A percentile compares a stretch with the other conserved stretches of the same genome.
These are phyloP conservation scores for Lagopus muta DNA, from an alignment of 2,113 vertebrate genomes.

Conservation along the genomic window DNA sequence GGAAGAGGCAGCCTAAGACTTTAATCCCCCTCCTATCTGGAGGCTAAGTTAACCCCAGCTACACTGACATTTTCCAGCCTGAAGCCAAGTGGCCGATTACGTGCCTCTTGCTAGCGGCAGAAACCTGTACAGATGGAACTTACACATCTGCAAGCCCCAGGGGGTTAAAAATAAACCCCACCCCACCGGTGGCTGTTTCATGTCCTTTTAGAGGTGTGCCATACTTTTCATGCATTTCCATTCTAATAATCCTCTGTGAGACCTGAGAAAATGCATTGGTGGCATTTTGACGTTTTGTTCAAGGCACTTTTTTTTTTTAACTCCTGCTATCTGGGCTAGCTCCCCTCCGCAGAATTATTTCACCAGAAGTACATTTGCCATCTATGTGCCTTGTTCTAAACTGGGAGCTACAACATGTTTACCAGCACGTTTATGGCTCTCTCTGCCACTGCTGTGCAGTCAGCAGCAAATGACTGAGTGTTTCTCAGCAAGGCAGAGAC, in stretches of 20 bases:
- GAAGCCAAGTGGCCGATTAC: neutral
- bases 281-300: neutral
- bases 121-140: neutral
- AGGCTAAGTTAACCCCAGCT: neutral
- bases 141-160: neutral
- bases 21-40: neutral
- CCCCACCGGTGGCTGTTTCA: neutral
- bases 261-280: neutral
- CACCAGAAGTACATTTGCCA: neutral
- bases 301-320: neutral
- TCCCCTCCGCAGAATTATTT: neutral
- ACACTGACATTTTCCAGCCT: neutral
- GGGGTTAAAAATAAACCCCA: slow-evolving; percentile 47
- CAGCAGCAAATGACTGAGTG: rapidly evolving
- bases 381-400: neutral
- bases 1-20: neutral
- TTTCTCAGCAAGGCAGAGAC: neutral
- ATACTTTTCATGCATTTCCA: neutral
- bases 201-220: slow-evolving; percentile 57
- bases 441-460: rapidly evolving
- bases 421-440: neutral
- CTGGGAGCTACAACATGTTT: neutral
- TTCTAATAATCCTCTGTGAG: neutral
- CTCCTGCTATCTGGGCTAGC: rapidly evolving
- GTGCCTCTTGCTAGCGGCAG: rapidly evolving